Base-by-base conservation (phyloP, 2,888 invertebrate species). In the Seira musarum region DNA sequence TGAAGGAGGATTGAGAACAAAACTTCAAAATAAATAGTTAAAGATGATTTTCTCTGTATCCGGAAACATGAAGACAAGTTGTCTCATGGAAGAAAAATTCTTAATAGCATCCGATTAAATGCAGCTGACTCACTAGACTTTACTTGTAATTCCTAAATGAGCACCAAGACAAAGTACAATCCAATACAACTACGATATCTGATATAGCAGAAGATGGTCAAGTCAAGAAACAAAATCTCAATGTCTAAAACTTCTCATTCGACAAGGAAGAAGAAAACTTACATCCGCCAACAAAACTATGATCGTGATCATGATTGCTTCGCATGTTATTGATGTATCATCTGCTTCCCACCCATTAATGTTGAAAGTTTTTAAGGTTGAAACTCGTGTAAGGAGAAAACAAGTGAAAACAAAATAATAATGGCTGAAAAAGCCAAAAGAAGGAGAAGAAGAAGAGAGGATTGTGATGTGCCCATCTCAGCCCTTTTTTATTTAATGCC, bases 101-200 rank as follows among this genome's bases (percentile, higher is more conserved):
- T 49, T 80, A 75, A 80, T 80, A 71, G 74, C 30, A 75, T 80
- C 66, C 75, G 71, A 75, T 80, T 74, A 80, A 80, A 46, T 75
- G 57, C 80, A 80, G 69, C 80, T 80, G 80, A 71, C 80, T 80
- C 67, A 75, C 65, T 73, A 57, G 53, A 40, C 60, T 49, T 49
- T 8, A 66, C 40, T 35, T 72, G 65, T 40, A 21, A 71, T 61
- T n/a, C 60, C 10, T 2, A n/a, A 60, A 60, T 60, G 60, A 60
- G 60, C 60, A 60, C 10, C 6, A 21, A 60, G 60, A 60, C 60
- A 60, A 60, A 60, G 60, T 60, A 21, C 60, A 60, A 60, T 60
- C 60, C 60, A 21, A 49, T 49, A 60, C 22, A 60, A 21, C 15
- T 15, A 60, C 8, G 21, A 60, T 2, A 53, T 13, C 53, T 53